Conservation (phyloP, 2,797 vertebrate species). For the Peromyscus attwateri region DNA sequence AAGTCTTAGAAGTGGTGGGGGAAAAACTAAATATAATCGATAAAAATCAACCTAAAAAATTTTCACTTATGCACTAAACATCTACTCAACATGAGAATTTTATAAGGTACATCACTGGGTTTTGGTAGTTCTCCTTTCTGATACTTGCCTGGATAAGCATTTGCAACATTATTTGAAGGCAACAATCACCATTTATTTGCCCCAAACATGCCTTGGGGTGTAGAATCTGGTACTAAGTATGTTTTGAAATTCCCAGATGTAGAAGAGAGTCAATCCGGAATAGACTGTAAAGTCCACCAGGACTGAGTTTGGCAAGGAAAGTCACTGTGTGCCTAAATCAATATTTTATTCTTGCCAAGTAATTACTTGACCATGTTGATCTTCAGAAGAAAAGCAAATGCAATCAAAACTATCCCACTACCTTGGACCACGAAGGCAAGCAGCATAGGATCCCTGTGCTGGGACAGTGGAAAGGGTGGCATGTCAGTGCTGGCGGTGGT, state of each 20-base stretch:
- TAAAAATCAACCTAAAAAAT: not conserved
- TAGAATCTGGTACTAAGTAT: not conserved
- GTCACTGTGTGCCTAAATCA: conserved; percentile 28
- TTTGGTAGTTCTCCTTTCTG: conserved; percentile 22
- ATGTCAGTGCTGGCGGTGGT: not conserved
- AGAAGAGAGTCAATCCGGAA: conserved; percentile 2
- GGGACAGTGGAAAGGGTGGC: not conserved
- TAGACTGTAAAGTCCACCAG: not conserved
- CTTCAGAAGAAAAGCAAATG: conserved; percentile 39
- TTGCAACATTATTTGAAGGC: not conserved
- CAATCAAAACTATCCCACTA: not conserved
- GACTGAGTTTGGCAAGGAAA: conserved; percentile 21
- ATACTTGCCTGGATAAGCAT: not conserved
- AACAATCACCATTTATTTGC: not conserved
- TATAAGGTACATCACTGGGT: not conserved
- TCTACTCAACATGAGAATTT: not conserved
- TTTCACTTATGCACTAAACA: not conserved
- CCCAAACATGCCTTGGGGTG: conserved; percentile 19
- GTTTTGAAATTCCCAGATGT: not conserved
- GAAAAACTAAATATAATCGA: conserved; percentile 2
- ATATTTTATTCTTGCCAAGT: conserved; percentile 53
- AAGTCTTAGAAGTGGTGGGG: not conserved
- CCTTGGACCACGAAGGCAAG: not conserved
- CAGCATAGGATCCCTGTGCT: not conserved
- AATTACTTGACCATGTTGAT: conserved; percentile 15